Conservation (phyloP, 2,797 vertebrate genomes). For the Hydrolagus colliei region DNA sequence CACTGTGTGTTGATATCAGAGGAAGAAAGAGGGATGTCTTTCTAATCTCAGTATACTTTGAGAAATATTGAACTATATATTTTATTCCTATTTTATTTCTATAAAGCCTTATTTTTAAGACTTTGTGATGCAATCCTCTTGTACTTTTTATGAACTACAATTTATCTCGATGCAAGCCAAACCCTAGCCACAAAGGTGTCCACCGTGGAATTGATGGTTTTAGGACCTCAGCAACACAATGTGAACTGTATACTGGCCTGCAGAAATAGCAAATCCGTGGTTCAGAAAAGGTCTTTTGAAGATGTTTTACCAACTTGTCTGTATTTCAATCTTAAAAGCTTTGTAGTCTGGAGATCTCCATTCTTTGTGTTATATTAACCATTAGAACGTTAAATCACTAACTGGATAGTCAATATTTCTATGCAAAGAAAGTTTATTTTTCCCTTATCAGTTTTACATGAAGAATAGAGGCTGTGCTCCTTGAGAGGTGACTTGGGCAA, state of each 20-base stretch:
- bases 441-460: not conserved
- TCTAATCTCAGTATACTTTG: not conserved
- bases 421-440: not conserved
- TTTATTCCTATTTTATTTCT: not conserved
- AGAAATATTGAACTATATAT: not conserved
- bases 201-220: not conserved
- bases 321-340: not conserved
- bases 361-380: conserved; percentile 18
- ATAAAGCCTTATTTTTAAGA: not conserved
- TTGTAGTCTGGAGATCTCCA: not conserved
- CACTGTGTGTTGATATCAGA: not conserved
- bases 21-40: not conserved
- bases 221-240: not conserved
- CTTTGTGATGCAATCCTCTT: not conserved
- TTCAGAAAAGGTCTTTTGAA: not conserved
- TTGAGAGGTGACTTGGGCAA: conserved; percentile 21
- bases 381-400: not conserved
- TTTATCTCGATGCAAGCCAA: not conserved
- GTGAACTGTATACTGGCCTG: too few relatives aligned
- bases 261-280: not conserved
- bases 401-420: conserved; percentile 21
- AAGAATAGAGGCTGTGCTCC: not conserved
- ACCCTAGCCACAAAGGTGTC: not conserved
- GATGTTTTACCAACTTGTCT: not conserved
- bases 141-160: not conserved